These are phyloP conservation scores for Campoletis raptor DNA, from an alignment of 2,888 invertebrate genomes.

Conservation along the genomic window DNA sequence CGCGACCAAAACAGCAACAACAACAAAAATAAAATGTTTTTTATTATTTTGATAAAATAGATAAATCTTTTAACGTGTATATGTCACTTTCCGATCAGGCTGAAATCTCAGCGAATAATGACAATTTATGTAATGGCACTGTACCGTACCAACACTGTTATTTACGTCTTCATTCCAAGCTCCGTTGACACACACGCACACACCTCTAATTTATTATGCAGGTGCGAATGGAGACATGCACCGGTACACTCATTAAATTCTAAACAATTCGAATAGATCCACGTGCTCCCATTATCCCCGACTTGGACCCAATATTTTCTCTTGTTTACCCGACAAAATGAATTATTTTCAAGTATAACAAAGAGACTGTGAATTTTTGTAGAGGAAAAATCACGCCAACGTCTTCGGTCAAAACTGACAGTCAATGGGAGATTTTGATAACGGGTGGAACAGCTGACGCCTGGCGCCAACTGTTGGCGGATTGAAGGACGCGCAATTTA, in stretches of 20 bases:
- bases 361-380: not conserved
- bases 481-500: not conserved
- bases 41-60: not conserved
- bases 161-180: constrained; percentile 24
- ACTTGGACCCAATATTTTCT: not conserved
- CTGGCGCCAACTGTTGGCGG: not conserved
- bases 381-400: not conserved
- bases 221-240: not conserved
- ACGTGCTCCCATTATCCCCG: not conserved
- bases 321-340: not conserved
- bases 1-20: constrained; percentile 33
- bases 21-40: not conserved
- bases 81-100: constrained; percentile 11
- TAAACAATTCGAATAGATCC: not conserved
- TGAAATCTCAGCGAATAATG: constrained; percentile 51
- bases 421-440: not conserved
- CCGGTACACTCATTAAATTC: not conserved
- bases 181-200: constrained; percentile 4
- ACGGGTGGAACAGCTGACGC: not conserved
- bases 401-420: not conserved
- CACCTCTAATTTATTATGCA: not conserved
- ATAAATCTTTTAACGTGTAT: not conserved
- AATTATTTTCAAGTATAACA: not conserved
- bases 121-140: constrained; percentile 60
- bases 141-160: constrained; percentile 48